Base-by-base conservation (phyloP, 2,113 vertebrate genomes). In the Macquaria australasica region DNA sequence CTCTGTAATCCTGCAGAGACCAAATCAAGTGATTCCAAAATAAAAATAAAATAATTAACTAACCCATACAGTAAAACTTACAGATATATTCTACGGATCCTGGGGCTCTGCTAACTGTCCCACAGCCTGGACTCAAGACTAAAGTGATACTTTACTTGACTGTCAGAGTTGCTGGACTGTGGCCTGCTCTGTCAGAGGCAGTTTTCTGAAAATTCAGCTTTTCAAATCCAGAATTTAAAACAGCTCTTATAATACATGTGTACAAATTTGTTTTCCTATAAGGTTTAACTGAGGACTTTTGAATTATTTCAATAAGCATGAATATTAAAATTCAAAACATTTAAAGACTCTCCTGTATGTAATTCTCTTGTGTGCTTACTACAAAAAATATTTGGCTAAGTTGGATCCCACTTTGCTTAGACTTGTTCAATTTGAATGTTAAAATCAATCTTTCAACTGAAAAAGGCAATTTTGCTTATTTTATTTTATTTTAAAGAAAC, bases 71-170 rank as follows among this genome's bases (percentile, higher is more conserved):
- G 62, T 59, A 74, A 60, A 28, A 56, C 4, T 1, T 72, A 16
- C 10, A 16, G 6, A n/a, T 39, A 37, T 23, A 37, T 14, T 8
- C 37, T 15, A n/a, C 20, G 41, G 48, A 56, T 5, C 31, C 31
- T 41, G 60, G 39, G 7, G 51, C 41, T 79, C 2, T 77, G 64
- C 39, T 58, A 39, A 25, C 43, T 79, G 31, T 79, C 34, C 37
- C 28, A 37, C 15, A 23, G 58, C 31, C 63, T 64, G 31, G 28
- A 80, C 39, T 73, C 8, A 25, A 45, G 23, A 69, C 45, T 31
- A 16, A 28, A 45, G 15, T 12, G 4, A 41, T 41, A 25, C 9
- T 39, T 16, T 34, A 34, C 39, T 31, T 12, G 55, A 28, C 31
- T 18, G n/a, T 72, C 51, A 41, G 51, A 58, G 37, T 39, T 55